A percentile compares a stretch with the other conserved stretches of the same genome.
phyloP scores from a whole-genome alignment of 2,113 vertebrate genomes.

The Phyllostomus hastatus region DNA sequence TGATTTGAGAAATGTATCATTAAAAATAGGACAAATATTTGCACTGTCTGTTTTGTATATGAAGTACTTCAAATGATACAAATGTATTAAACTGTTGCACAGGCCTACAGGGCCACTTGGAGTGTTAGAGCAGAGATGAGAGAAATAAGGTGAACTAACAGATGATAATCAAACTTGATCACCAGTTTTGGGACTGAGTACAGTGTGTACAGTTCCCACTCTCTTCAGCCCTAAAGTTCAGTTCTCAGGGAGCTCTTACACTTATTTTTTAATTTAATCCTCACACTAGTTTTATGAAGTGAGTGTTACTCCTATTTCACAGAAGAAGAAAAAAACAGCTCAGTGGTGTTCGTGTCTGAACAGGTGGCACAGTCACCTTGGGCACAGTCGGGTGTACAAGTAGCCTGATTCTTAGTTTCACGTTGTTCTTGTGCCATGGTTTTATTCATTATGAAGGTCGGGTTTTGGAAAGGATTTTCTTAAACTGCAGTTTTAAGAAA shows the following conservation, averaged over 20 bases:
- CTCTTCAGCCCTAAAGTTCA: not conserved
- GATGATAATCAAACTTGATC: not conserved
- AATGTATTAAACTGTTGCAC: not conserved
- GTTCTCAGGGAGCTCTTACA: not conserved
- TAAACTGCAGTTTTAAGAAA: slow-evolving; percentile 29
- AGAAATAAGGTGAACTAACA: not conserved
- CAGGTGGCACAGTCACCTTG: not conserved
- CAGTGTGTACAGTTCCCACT: not conserved
- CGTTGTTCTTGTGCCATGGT: not conserved
- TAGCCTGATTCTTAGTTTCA: not conserved
- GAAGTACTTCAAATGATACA: not conserved
- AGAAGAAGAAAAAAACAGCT: slow-evolving; percentile 16
- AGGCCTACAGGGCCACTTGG: not conserved
- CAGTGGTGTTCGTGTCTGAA: not conserved
- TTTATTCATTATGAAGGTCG: slow-evolving; percentile 6
- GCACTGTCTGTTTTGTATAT: not conserved
- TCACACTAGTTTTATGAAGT: not conserved
- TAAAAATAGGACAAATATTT: slow-evolving; percentile 5
- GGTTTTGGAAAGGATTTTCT: slow-evolving; percentile 35
- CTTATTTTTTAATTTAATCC: not conserved
- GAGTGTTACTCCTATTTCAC: not conserved
- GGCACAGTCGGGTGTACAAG: not conserved
- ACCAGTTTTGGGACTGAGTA: not conserved
- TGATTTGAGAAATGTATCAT: slow-evolving; percentile 13
- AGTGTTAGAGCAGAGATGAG: not conserved